phyloP scores from a whole-genome alignment of 2,888 invertebrate species.

The Aproaerema taeniolella region DNA sequence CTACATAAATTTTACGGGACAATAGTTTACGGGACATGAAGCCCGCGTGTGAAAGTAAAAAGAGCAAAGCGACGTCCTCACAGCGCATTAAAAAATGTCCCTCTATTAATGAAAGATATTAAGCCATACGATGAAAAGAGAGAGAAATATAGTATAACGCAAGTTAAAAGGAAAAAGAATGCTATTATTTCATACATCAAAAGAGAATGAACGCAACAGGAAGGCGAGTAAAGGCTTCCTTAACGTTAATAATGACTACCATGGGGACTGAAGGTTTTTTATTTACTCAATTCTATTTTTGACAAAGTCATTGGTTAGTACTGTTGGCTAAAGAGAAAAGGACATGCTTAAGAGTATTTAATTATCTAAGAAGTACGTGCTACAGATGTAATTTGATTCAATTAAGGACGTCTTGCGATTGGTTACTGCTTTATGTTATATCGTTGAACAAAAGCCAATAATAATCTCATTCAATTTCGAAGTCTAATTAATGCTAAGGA shows the following conservation, averaged over 20 bases:
- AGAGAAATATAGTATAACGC: too few species aligned
- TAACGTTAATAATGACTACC: slow-evolving; percentile 1
- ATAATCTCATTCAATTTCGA: too few species aligned
- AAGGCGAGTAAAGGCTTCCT: slow-evolving; percentile 11
- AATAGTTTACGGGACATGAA: slow-evolving; percentile 13
- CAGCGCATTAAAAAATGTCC: slow-evolving; percentile 13
- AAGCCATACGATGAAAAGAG: too few species aligned
- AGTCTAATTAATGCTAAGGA: too few species aligned
- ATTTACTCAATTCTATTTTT: background rate
- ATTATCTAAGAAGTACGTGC: too few species aligned
- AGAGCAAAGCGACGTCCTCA: slow-evolving; percentile 15
- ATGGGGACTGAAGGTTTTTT: background rate
- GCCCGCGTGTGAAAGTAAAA: slow-evolving; percentile 10
- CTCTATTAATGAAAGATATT: slow-evolving; percentile 15
- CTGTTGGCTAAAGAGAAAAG: slow-evolving; percentile 1
- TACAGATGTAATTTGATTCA: too few species aligned
- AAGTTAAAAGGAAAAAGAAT: slow-evolving; percentile 6
- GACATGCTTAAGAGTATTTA: too few species aligned
- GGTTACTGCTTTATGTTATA: too few species aligned
- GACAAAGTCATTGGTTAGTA: background rate
- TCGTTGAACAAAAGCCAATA: too few species aligned
- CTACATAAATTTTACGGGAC: slow-evolving; percentile 2
- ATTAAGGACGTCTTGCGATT: too few species aligned
- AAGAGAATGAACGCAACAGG: slow-evolving; percentile 12
- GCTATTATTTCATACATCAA: too few species aligned